These are phyloP conservation scores for Hyphantria cunea DNA, from an alignment of 1,140 invertebrate species.

Conservation along the genomic window DNA sequence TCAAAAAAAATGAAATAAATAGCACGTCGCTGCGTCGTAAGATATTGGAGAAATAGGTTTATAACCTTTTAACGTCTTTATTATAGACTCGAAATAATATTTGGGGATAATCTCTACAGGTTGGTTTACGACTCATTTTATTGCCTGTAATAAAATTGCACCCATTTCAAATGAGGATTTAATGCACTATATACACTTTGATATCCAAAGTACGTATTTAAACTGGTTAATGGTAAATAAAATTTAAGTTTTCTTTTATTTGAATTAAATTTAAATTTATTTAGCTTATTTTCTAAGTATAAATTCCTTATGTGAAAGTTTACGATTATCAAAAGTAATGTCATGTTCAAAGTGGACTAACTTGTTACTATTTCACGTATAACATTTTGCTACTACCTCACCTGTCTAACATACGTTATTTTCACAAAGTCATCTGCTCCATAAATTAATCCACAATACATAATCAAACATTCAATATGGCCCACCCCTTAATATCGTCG, in stretches of 20 bases:
- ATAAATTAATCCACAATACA: slow-evolving; percentile 45
- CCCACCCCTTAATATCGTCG: slow-evolving; percentile 62
- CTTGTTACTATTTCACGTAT: neutral
- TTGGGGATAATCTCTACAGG: slow-evolving; percentile 27
- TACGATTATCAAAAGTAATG: too few relatives aligned
- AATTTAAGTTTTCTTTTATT: too few relatives aligned
- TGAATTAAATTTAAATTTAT: too few relatives aligned
- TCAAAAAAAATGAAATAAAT: slow-evolving; percentile 39
- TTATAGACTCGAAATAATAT: slow-evolving; percentile 46
- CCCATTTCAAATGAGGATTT: slow-evolving; percentile 8
- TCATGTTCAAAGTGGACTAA: too few relatives aligned
- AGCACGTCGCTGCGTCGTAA: slow-evolving; percentile 40
- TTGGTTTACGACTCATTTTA: slow-evolving; percentile 19
- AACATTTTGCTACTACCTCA: slow-evolving; percentile 12
- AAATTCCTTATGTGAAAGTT: too few relatives aligned
- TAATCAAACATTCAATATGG: slow-evolving; percentile 38
- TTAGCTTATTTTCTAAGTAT: too few relatives aligned
- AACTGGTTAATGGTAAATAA: too few relatives aligned
- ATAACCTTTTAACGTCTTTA: slow-evolving; percentile 60
- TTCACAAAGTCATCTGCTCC: slow-evolving; percentile 29
- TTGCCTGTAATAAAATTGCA: slow-evolving; percentile 21
- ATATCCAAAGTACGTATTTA: neutral
- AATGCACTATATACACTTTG: neutral
- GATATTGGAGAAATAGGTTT: slow-evolving; percentile 37
- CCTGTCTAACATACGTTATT: slow-evolving; percentile 11